These are phyloP conservation scores for Scomber japonicus DNA, from an alignment of 2,113 vertebrate genomes.

Conservation along the genomic window DNA sequence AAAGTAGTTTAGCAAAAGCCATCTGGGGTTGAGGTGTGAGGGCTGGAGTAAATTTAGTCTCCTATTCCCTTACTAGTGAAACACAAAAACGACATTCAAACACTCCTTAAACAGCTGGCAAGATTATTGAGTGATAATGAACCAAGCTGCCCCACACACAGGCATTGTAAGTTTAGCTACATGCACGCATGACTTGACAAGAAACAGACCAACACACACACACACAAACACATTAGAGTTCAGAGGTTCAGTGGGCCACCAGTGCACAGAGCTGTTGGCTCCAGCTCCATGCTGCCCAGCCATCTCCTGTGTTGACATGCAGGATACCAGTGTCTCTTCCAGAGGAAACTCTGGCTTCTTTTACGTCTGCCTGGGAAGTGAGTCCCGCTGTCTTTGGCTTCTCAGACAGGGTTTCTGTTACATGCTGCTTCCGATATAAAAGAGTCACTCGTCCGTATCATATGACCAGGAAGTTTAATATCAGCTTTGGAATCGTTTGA, in stretches of 20 bases:
- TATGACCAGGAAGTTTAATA: slow-evolving; percentile 63
- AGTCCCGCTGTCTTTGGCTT: slow-evolving; percentile 72
- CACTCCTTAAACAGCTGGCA: slow-evolving; percentile 55
- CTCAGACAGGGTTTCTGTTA: slow-evolving; percentile 56
- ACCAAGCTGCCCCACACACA: slow-evolving; percentile 51
- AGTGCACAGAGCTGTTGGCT: slow-evolving; percentile 54
- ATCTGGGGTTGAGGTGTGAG: slow-evolving; percentile 52
- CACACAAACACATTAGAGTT: slow-evolving; percentile 62
- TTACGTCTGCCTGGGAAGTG: slow-evolving; percentile 72
- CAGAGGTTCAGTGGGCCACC: slow-evolving; percentile 78
- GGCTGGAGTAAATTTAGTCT: slow-evolving; percentile 21
- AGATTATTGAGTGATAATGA: slow-evolving; percentile 69
- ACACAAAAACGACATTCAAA: slow-evolving; percentile 54
- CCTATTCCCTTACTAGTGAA: slow-evolving; percentile 28
- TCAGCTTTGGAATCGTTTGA: slow-evolving; percentile 58
- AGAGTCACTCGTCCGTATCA: slow-evolving; percentile 50
- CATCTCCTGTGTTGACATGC: slow-evolving; percentile 80
- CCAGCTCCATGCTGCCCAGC: slow-evolving; percentile 49
- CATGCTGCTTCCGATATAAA: slow-evolving; percentile 64
- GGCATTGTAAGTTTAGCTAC: slow-evolving; percentile 46
- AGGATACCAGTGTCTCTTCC: slow-evolving; percentile 78
- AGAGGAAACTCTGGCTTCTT: slow-evolving; percentile 81
- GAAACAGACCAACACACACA: slow-evolving; percentile 67
- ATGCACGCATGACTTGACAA: slow-evolving; percentile 64
- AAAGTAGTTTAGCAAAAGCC: slow-evolving; percentile 16